These are phyloP conservation scores for Liopterus haemorrhoidalis DNA, from an alignment of 2,888 invertebrate genomes.

Conservation along the genomic window DNA sequence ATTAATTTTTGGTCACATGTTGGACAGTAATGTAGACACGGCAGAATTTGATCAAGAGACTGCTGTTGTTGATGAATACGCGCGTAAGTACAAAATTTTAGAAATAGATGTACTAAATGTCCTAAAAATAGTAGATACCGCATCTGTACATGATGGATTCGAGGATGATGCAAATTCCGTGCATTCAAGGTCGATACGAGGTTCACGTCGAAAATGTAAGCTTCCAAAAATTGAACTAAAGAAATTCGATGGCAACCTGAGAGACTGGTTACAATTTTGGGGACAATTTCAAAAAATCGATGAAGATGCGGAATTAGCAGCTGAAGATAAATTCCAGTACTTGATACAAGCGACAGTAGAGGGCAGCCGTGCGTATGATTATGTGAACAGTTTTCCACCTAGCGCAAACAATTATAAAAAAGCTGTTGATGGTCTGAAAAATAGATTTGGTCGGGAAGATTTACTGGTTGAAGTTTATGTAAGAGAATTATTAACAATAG, in stretches of 20 bases:
- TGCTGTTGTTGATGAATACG: no score
- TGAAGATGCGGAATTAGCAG: slow-evolving; percentile 13
- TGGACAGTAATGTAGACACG: no score
- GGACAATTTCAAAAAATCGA: slow-evolving; percentile 12
- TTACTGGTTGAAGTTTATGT: slow-evolving; percentile 7
- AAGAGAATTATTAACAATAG: neutral
- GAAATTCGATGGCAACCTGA: slow-evolving; percentile 12
- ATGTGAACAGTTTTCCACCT: slow-evolving; percentile 10
- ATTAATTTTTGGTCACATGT: no score
- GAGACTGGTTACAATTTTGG: slow-evolving; percentile 15
- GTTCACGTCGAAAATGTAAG: slow-evolving; percentile 11
- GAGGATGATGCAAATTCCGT: no score
- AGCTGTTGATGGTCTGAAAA: slow-evolving; percentile 3
- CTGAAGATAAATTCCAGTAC: slow-evolving; percentile 17
- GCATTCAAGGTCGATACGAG: no score
- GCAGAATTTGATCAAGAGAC: no score
- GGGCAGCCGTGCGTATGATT: slow-evolving; percentile 1
- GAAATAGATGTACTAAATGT: no score
- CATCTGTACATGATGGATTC: no score
- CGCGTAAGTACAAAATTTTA: no score
- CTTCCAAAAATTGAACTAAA: slow-evolving; percentile 12
- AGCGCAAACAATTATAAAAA: slow-evolving; percentile 7
- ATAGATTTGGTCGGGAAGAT: slow-evolving; percentile 7
- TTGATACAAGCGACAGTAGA: slow-evolving; percentile 5
- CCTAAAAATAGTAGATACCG: no score